A percentile compares a stretch with the other conserved stretches of the same genome.
Evolutionary conservation across 2,888 invertebrate species (phyloP).

Genomic region (Parnassius smintheus): DNA sequence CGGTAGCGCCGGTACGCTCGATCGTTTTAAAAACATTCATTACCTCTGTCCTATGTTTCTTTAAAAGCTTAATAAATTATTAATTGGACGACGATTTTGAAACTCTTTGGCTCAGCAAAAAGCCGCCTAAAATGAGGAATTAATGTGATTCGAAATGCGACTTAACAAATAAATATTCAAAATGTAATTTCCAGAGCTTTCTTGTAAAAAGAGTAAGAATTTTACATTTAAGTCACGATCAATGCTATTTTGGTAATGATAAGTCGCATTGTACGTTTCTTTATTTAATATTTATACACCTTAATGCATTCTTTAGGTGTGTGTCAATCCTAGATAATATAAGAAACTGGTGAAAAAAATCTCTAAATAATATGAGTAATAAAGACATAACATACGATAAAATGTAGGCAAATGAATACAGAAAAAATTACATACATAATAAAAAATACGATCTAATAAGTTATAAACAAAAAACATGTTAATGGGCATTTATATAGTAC

Average conservation of each 20-base stretch:
- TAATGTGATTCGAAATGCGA: slow-evolving; percentile 47
- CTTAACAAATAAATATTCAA: slow-evolving; percentile 48
- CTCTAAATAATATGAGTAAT: too few species aligned
- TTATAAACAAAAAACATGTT: too few species aligned
- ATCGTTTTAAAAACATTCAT: slow-evolving; percentile 47
- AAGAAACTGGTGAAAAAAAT: too few species aligned
- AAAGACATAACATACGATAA: too few species aligned
- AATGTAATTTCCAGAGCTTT: slow-evolving; percentile 35
- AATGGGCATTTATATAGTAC: too few species aligned
- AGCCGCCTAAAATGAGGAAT: slow-evolving; percentile 37
- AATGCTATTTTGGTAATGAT: background rate
- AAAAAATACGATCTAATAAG: too few species aligned
- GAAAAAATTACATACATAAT: too few species aligned
- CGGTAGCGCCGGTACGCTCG: slow-evolving; percentile 35
- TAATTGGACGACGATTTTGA: slow-evolving; percentile 55
- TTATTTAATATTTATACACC: too few species aligned
- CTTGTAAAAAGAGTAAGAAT: background rate
- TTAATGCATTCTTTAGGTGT: too few species aligned
- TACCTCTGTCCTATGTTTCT: slow-evolving; percentile 48
- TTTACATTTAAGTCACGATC: background rate
- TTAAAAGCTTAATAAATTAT: slow-evolving; percentile 67
- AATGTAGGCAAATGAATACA: too few species aligned
- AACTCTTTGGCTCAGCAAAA: slow-evolving; percentile 48
- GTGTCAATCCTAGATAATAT: too few species aligned
- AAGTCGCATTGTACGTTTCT: too few species aligned